A percentile compares a stretch with the other conserved stretches of the same genome.
These are phyloP conservation scores for Pseudomyrmex concolor DNA, from an alignment of 1,140 invertebrate species.

Conservation along the genomic window DNA sequence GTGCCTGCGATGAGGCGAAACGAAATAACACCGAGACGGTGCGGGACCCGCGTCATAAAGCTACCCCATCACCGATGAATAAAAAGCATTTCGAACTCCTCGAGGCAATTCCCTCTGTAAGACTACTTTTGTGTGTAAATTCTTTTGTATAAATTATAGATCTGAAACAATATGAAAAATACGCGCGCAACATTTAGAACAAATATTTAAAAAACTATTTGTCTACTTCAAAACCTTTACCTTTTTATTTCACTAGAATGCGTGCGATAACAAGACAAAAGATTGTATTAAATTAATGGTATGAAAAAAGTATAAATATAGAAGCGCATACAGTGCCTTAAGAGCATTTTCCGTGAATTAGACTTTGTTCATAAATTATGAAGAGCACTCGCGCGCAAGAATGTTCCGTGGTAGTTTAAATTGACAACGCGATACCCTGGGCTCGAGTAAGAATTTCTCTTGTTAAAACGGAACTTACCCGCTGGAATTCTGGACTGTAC, in stretches of 20 bases:
- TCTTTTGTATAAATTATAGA: too few species aligned
- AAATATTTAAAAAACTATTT: neutral
- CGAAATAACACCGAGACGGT: conserved; percentile 62
- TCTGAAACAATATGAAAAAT: neutral
- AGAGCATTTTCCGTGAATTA: conserved; percentile 27
- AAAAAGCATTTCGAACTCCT: neutral
- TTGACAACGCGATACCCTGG: conserved; percentile 46
- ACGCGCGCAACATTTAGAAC: neutral
- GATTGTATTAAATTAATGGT: too few species aligned
- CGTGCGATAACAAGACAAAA: too few species aligned
- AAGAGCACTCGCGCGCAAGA: neutral
- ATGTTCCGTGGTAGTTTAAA: conserved; percentile 30
- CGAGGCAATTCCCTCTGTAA: too few species aligned
- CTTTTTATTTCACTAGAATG: too few species aligned
- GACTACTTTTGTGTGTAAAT: too few species aligned
- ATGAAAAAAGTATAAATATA: neutral
- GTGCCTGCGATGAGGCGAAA: conserved; percentile 66
- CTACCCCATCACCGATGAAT: neutral
- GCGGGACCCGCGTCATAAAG: neutral
- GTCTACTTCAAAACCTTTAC: too few species aligned
- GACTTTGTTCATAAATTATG: conserved; percentile 39
- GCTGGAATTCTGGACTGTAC: conserved; percentile 26
- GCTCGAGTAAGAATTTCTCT: conserved; percentile 53
- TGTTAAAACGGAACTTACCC: conserved; percentile 50
- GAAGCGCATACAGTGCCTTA: neutral